Evolutionary conservation across 2,888 invertebrate genomes (phyloP).

Genomic region (Apamea monoglypha): DNA sequence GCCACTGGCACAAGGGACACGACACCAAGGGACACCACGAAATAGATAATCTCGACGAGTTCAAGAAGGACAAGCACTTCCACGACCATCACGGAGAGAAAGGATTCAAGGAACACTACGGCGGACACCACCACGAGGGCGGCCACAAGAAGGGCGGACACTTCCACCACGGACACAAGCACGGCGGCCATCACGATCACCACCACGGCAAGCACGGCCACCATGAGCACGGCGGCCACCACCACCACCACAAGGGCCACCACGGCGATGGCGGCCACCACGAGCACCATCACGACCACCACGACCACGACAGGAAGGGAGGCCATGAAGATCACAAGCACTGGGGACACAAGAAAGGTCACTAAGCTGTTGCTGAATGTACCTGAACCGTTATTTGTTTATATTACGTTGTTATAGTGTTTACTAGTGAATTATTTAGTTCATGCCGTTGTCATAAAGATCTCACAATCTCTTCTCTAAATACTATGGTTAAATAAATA

Average conservation of each 20-base stretch:
- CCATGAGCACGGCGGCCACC: constrained; percentile 90
- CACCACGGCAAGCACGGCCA: constrained; percentile 92
- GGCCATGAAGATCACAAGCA: constrained; percentile 94
- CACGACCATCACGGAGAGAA: no score
- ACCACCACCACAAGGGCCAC: constrained; percentile 89
- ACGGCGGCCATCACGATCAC: constrained; percentile 71
- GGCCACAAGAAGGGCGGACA: no score
- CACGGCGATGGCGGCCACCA: constrained; percentile 91
- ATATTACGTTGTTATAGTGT: no score
- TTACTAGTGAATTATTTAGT: neutral
- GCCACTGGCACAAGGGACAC: constrained; percentile 94
- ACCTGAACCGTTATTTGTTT: constrained; percentile 71
- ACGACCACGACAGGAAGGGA: constrained; percentile 94
- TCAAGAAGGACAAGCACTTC: no score
- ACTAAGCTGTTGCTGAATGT: constrained; percentile 70
- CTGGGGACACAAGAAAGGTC: constrained; percentile 91
- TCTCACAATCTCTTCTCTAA: no score
- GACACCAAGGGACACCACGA: constrained; percentile 91
- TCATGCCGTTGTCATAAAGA: neutral
- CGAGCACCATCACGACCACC: constrained; percentile 90
- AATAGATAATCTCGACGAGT: no score
- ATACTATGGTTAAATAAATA: constrained; percentile 20
- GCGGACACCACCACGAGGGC: no score
- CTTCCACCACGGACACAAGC: no score
- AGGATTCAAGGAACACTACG: no score